A percentile compares a stretch with the other conserved stretches of the same genome.
Evolutionary conservation across 1,140 invertebrate species (phyloP).

Genomic region (Ceratitis capitata): DNA sequence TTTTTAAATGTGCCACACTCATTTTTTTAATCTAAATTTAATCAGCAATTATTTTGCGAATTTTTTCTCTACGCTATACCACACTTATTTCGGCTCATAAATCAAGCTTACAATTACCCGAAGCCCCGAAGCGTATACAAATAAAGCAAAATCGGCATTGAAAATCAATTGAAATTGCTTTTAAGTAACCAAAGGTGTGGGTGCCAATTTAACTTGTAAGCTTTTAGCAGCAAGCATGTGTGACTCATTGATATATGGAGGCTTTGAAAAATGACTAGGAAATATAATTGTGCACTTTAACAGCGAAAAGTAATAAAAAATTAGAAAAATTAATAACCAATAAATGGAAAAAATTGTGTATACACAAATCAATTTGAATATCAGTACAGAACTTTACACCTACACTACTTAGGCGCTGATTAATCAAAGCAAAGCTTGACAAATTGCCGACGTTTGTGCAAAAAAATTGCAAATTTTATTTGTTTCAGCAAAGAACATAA

Average conservation of each 20-base stretch:
- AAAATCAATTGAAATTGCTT: slow-evolving; percentile 27
- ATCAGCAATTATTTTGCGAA: neutral
- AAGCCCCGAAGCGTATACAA: neutral
- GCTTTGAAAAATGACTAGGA: neutral
- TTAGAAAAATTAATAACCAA: neutral
- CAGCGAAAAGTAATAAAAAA: neutral
- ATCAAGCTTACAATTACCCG: neutral
- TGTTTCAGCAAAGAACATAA: no score
- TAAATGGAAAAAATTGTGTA: neutral
- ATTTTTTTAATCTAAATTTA: neutral
- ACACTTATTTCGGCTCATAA: neutral
- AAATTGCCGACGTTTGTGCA: neutral
- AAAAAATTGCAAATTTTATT: neutral
- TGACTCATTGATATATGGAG: neutral
- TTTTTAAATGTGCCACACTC: no score
- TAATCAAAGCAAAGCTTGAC: neutral
- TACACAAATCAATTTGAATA: neutral
- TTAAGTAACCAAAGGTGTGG: neutral
- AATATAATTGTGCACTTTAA: neutral
- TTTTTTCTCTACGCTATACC: neutral
- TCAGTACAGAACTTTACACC: neutral
- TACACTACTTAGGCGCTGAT: neutral
- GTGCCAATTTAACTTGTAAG: neutral
- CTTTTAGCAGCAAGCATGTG: neutral
- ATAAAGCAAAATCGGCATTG: neutral